Percentiles rank a stretch among this genome's conserved stretches.
These are phyloP conservation scores for Chloroceryle inda DNA, from an alignment of 2,797 vertebrate genomes.

Conservation along the genomic window DNA sequence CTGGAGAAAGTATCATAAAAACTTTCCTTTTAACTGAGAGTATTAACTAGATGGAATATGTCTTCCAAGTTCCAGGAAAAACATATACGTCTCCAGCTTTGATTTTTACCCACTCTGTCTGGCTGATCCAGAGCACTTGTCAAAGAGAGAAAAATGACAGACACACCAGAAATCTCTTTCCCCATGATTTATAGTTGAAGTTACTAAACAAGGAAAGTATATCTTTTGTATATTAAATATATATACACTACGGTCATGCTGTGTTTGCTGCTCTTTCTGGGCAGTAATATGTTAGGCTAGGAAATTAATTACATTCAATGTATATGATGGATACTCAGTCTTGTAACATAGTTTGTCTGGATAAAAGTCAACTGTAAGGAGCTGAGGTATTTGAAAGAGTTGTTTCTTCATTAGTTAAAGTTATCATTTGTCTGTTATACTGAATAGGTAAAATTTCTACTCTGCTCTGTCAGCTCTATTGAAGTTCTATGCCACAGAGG, in stretches of 20 bases:
- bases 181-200: background rate
- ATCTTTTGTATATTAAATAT: background rate
- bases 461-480: background rate
- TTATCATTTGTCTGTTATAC: background rate
- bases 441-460: background rate
- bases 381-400: background rate
- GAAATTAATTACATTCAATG: background rate
- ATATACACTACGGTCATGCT: background rate
- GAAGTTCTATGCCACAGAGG: background rate
- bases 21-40: background rate
- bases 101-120: background rate
- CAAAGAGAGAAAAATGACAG: background rate
- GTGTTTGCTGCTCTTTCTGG: background rate
- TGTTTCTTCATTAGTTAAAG: background rate
- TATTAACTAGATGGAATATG: background rate
- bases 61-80: background rate
- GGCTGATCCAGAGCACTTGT: background rate
- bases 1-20: background rate
- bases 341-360: background rate
- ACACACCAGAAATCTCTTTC: background rate
- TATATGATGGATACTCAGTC: background rate
- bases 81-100: background rate
- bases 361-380: background rate
- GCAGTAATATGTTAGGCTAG: background rate
- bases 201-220: background rate